A percentile compares a stretch with the other conserved stretches of the same genome.
phyloP scores from a whole-genome alignment of 2,797 vertebrate species.

The Danio kyathit region DNA sequence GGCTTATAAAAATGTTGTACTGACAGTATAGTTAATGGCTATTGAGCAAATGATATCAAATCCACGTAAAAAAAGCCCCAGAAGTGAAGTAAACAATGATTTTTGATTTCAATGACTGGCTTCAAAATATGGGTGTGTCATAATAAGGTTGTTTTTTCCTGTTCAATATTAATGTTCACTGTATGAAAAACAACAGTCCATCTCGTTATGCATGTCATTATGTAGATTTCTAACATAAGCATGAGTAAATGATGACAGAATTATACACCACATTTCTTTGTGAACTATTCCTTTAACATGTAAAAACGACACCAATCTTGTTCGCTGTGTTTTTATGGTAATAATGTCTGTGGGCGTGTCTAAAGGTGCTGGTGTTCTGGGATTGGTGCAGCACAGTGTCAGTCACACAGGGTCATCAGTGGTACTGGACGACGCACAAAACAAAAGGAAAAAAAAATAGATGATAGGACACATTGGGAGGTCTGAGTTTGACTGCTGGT shows the following conservation, averaged over 20 bases:
- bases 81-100: background rate
- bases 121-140: background rate
- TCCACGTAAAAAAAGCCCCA: background rate
- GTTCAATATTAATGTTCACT: background rate
- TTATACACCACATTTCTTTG: background rate
- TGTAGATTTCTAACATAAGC: background rate
- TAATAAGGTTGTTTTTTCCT: background rate
- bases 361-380: constrained; percentile 37
- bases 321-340: background rate
- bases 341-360: background rate
- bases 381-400: constrained; percentile 31
- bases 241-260: constrained; percentile 5
- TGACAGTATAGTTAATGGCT: background rate
- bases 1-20: background rate
- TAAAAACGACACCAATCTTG: too few species aligned
- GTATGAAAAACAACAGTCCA: background rate
- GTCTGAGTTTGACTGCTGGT: constrained; percentile 69
- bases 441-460: constrained; percentile 47
- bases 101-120: background rate
- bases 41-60: background rate
- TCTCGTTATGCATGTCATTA: background rate
- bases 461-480: constrained; percentile 71
- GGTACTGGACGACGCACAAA: constrained; percentile 18
- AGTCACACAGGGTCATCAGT: constrained; percentile 21
- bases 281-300: background rate